phyloP scores from a whole-genome alignment of 2,888 invertebrate species.

The Zaprionus obscuricornis region DNA sequence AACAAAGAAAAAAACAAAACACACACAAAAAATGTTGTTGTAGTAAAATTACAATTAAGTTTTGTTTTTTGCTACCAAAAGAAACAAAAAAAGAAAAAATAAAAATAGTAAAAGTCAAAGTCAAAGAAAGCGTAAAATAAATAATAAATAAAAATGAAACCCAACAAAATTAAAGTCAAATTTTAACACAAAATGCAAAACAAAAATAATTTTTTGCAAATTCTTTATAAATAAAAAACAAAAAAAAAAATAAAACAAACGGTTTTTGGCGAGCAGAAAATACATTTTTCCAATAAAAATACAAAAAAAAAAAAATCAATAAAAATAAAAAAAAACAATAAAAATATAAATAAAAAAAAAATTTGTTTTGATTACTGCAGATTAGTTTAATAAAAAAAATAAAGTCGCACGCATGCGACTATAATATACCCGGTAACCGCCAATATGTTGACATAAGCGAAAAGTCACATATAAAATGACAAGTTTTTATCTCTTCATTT shows the following conservation, averaged over 20 bases:
- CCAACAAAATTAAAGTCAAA: conserved; percentile 54
- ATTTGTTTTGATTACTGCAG: neutral
- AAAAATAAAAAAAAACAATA: conserved; percentile 14
- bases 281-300: conserved; percentile 71
- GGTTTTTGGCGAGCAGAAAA: conserved; percentile 65
- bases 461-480: too few species aligned
- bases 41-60: conserved; percentile 78
- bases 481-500: too few species aligned
- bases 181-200: conserved; percentile 55
- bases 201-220: conserved; percentile 56
- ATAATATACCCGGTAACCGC: too few species aligned
- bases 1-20: conserved; percentile 8
- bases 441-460: too few species aligned
- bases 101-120: conserved; percentile 17
- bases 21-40: conserved; percentile 73
- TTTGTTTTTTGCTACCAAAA: conserved; percentile 71
- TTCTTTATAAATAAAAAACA: conserved; percentile 70
- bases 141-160: conserved; percentile 14
- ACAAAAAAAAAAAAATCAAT: conserved; percentile 48
- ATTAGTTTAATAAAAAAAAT: too few species aligned
- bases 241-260: too few species aligned
- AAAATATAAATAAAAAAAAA: conserved; percentile 1
- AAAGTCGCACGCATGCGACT: too few species aligned
- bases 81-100: conserved; percentile 15
- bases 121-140: conserved; percentile 29